phyloP scores from a whole-genome alignment of 1,140 invertebrate species.

The Drosophila busckii region DNA sequence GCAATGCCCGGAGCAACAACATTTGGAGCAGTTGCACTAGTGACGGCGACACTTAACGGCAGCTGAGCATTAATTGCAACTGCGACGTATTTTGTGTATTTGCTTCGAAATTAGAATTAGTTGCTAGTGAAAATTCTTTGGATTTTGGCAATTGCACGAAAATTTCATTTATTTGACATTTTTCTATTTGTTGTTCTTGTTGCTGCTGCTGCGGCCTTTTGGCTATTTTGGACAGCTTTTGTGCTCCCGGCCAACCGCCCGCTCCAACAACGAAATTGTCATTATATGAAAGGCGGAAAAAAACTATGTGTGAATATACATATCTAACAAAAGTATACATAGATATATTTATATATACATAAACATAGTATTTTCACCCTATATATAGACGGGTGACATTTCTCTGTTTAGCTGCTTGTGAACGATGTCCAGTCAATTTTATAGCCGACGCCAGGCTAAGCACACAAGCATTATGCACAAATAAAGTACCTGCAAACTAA shows the following conservation, averaged over 20 bases:
- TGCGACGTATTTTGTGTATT: slow-evolving; percentile 13
- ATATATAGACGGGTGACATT: slow-evolving; percentile 70
- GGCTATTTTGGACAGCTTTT: slow-evolving; percentile 58
- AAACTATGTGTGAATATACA: slow-evolving; percentile 62
- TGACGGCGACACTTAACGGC: slow-evolving; percentile 45
- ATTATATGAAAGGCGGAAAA: slow-evolving; percentile 70
- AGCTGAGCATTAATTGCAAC: slow-evolving; percentile 54
- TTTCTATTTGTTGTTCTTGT: neutral
- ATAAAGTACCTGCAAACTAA: slow-evolving; percentile 31
- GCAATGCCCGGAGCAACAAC: slow-evolving; percentile 29
- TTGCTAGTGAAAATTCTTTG: slow-evolving; percentile 61
- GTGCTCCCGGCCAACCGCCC: slow-evolving; percentile 1
- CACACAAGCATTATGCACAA: too few species aligned
- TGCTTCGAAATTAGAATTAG: slow-evolving; percentile 37
- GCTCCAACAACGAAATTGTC: slow-evolving; percentile 52
- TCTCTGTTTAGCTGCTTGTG: slow-evolving; percentile 36
- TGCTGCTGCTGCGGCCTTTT: slow-evolving; percentile 10
- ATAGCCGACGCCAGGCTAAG: slow-evolving; percentile 34
- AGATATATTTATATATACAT: neutral
- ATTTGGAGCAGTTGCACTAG: slow-evolving; percentile 36
- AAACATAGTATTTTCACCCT: slow-evolving; percentile 25
- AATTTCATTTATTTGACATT: slow-evolving; percentile 58
- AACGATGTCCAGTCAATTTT: slow-evolving; percentile 69
- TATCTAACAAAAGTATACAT: slow-evolving; percentile 15
- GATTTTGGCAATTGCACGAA: slow-evolving; percentile 66